Base-by-base conservation (phyloP, 2,797 vertebrate genomes). In the Esox lucius region DNA sequence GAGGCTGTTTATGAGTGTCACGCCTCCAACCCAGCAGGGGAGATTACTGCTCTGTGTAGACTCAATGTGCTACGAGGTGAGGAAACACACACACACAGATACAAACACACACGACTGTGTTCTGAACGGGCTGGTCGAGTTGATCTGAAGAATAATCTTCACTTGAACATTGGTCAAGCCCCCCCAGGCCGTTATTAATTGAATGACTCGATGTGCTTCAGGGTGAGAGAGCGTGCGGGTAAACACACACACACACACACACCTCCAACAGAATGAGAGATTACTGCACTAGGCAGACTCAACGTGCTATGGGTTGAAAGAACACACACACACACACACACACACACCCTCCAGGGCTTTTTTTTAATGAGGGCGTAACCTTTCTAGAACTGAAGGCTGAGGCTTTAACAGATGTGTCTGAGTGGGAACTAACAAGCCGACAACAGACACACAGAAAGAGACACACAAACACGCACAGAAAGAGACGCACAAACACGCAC, bases 1-100 rank as follows among this genome's bases (percentile, higher is more conserved):
- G 98, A 99, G 92, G 97, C 97, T 72, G 93, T 98, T 90, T 99
- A 99, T 80, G 98, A 99, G 90, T 99, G 97, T 76, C 96, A 98
- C 68, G 97, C 97, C 87, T 97, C 97, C 75, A 99, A 98, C 86
- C 95, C 94, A 15, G 96, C 94, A 72, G 97, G 96, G 31, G 97
- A 98, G 93, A 94, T 98, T 91, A 98, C 95, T 68, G 95, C 68
- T 28, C 46, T 16, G 42, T 26, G 42, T n/a, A 68, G 33, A 42
- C 31, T 35, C 12, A 62, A 13, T 7, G 59, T 62, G 3, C 19
- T 62, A 26, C 24, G 59, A 22, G 59, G 59, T 62, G 24, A 62
- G 59, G 9, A 3, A 15, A 26, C 24, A 62, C 39, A 68, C 35
- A 68, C 67, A 62, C 22, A 62, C 35, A 68, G 35, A 49, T 68